Percentiles rank a stretch among this genome's conserved stretches.
Evolutionary conservation across 2,888 invertebrate genomes (phyloP).

Genomic region (Drosophila leonis): DNA sequence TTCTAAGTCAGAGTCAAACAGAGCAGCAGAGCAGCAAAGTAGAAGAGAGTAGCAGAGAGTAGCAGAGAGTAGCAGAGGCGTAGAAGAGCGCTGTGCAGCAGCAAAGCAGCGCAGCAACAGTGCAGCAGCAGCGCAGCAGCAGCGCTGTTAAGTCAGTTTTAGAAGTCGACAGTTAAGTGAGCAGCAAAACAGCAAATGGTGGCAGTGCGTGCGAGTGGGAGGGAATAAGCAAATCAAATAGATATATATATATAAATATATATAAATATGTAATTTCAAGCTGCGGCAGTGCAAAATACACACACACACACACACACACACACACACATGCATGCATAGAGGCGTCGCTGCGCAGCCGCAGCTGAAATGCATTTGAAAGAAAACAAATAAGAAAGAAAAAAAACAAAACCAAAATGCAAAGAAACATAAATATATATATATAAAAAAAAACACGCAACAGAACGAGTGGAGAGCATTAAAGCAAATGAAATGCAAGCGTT

Average conservation of each 20-base stretch:
- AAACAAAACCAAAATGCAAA: constrained; percentile 24
- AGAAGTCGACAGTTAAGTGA: constrained; percentile 58
- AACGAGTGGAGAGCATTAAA: constrained; percentile 11
- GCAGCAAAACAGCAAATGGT: constrained; percentile 13
- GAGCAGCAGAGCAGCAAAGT: neutral
- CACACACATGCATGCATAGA: constrained; percentile 14
- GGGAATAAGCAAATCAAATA: constrained; percentile 53
- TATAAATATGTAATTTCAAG: constrained; percentile 23
- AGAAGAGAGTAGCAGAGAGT: constrained; percentile 3
- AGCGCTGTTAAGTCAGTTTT: constrained; percentile 53
- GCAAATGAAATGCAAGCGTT: constrained; percentile 23
- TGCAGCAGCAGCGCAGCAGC: constrained; percentile 21
- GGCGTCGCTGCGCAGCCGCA: constrained; percentile 27
- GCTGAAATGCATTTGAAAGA: constrained; percentile 22
- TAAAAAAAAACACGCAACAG: constrained; percentile 12
- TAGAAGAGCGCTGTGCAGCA: constrained; percentile 19
- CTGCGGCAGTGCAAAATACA: constrained; percentile 21
- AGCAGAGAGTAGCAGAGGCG: constrained; percentile 9
- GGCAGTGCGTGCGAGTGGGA: constrained; percentile 45
- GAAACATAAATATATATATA: neutral
- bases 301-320: constrained; percentile 12
- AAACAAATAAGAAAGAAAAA: neutral
- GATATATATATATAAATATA: constrained; percentile 5
- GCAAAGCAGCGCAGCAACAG: constrained; percentile 16
- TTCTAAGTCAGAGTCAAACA: constrained; percentile 79